A percentile compares a stretch with the other conserved stretches of the same genome.
phyloP scores from a whole-genome alignment of 2,888 invertebrate species.

The Iselma pallidipennis region DNA sequence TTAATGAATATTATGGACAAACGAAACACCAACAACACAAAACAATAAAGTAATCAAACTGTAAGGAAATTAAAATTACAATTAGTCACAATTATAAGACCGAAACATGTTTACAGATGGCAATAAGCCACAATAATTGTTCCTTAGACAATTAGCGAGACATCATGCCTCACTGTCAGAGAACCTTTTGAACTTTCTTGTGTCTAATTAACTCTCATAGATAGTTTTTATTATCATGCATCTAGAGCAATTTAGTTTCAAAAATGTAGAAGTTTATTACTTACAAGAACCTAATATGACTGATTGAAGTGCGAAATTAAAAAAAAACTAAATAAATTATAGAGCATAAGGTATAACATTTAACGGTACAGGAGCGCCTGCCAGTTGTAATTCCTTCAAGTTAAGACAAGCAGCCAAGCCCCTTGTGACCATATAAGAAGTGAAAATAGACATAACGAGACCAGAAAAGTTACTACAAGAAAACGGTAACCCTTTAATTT shows the following conservation, averaged over 20 bases:
- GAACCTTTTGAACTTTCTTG: not conserved
- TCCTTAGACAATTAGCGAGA: not conserved
- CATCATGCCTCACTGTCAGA: not conserved
- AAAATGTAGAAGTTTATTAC: too few relatives aligned
- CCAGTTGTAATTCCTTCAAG: slow-evolving; percentile 43
- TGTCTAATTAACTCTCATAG: not conserved
- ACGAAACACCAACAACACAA: slow-evolving; percentile 23
- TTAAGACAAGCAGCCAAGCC: slow-evolving; percentile 33
- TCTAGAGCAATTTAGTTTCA: too few relatives aligned
- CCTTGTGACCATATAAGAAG: slow-evolving; percentile 49
- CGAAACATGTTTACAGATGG: slow-evolving; percentile 32
- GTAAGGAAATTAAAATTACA: slow-evolving; percentile 40
- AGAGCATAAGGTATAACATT: slow-evolving; percentile 18
- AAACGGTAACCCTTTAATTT: too few relatives aligned
- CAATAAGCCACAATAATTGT: not conserved
- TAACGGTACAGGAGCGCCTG: slow-evolving; percentile 41
- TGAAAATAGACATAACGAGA: slow-evolving; percentile 51
- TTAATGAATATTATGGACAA: slow-evolving; percentile 29
- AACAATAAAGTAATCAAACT: slow-evolving; percentile 43
- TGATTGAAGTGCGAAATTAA: too few relatives aligned
- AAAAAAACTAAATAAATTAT: too few relatives aligned
- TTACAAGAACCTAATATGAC: too few relatives aligned
- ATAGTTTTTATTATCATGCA: too few relatives aligned
- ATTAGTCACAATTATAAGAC: slow-evolving; percentile 45
- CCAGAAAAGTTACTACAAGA: slow-evolving; percentile 48